Base-by-base conservation (phyloP, 1,140 invertebrate species). In the Cotesia glomerata region DNA sequence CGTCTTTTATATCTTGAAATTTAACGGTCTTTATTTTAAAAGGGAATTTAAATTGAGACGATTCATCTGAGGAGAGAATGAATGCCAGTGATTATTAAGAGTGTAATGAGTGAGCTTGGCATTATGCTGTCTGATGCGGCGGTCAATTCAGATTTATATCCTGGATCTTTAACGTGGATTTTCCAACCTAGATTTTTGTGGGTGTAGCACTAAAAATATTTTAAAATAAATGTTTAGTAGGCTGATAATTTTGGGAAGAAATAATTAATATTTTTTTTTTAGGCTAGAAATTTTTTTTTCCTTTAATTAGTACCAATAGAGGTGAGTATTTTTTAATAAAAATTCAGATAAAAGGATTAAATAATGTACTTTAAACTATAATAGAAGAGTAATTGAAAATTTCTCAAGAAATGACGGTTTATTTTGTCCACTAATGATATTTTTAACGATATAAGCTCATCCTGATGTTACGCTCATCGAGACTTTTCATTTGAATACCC, bases 151-250 rank as follows among this genome's bases (percentile, higher is more conserved):
- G 59, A 86, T 84, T 73, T 81, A 71, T 84, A 85, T 3, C 91
- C 93, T 9, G 90, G 87, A 78, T 97, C 91, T 0, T 96, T 91
- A 0, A 98, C 94, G 80, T 95, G 90, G 74, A 98, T 97, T 84
- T 96, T 97, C 94, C 95, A 97, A 7, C 97, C 97, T 58, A 98
- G 89, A 84, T 96, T 94, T 69, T 92, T 94, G 85, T 97, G 95
- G 5, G 92, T 92, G 85, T 95, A 98, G 86, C 96, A 97, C 95
- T 98, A 88, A 3, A 39, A 59, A 9, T 26, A 26, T 26, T 26
- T 26, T 26, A 26, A 59, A 74, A 75, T 39, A 58, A 71, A 71
- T 45, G 5, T 61, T 32, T 16, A 13, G 1, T 11, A 70, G 3
- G 39, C 62, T 51, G 54, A 56, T 13, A 2, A 61, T 59, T 56